phyloP scores from a whole-genome alignment of 2,797 vertebrate genomes.

The Urosaurus nigricauda region DNA sequence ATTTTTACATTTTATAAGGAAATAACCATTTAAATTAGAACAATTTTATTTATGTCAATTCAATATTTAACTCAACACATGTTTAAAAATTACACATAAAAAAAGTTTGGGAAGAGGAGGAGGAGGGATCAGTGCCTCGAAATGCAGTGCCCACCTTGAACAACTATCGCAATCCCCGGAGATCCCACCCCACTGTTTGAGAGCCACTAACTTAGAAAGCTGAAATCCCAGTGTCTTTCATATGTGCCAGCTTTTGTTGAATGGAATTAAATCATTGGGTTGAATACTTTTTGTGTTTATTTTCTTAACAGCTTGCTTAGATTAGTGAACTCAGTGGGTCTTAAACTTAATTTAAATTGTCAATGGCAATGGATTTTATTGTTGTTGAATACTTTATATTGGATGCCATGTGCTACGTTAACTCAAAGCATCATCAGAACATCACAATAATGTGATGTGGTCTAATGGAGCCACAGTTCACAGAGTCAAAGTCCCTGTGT shows the following conservation, averaged over 20 bases:
- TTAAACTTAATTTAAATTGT: not conserved
- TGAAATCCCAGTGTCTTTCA: not conserved
- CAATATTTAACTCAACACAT: too few species aligned
- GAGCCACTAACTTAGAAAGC: not conserved
- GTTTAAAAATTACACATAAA: too few species aligned
- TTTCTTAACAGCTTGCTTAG: not conserved
- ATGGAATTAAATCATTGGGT: not conserved
- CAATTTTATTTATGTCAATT: too few species aligned
- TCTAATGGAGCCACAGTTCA: not conserved
- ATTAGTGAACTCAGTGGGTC: not conserved
- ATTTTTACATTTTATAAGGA: too few species aligned
- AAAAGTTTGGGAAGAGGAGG: too few species aligned
- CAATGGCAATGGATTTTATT: not conserved
- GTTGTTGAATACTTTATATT: conserved; percentile 6
- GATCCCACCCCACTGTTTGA: too few species aligned
- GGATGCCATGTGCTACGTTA: not conserved
- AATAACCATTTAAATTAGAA: too few species aligned
- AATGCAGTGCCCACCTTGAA: too few species aligned
- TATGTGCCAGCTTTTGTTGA: not conserved
- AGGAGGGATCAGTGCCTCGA: too few species aligned
- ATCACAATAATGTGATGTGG: not conserved
- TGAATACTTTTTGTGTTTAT: conserved; percentile 5
- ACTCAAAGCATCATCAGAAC: conserved; percentile 5
- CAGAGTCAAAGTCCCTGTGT: not conserved
- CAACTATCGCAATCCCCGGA: too few species aligned